These are phyloP conservation scores for Leptinotarsa tumamoca DNA, from an alignment of 2,888 invertebrate genomes.

Conservation along the genomic window DNA sequence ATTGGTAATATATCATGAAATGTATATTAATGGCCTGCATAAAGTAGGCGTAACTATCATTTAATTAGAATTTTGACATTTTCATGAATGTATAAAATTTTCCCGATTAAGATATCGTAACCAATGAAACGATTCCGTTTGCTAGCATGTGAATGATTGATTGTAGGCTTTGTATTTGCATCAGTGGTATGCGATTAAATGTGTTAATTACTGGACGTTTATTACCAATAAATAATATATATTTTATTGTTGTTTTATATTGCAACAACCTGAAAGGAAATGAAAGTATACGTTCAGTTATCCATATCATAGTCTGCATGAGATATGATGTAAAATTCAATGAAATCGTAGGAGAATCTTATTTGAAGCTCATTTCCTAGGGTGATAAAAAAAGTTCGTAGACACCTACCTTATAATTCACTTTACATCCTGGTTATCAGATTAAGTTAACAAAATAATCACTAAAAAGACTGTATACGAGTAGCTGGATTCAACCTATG, in stretches of 20 bases:
- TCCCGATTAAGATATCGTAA: conserved; percentile 40
- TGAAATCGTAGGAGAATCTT: no score
- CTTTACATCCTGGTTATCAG: no score
- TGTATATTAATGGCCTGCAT: conserved; percentile 42
- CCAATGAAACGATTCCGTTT: conserved; percentile 32
- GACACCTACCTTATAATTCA: no score
- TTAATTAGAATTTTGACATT: conserved; percentile 46
- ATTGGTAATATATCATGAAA: conserved; percentile 39
- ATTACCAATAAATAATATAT: conserved; percentile 9
- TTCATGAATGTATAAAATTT: conserved; percentile 41
- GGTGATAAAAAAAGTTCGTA: no score
- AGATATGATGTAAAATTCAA: no score
- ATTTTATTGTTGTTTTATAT: not conserved
- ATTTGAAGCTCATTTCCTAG: no score
- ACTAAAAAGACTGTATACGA: no score
- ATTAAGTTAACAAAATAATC: no score
- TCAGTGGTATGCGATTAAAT: conserved; percentile 30
- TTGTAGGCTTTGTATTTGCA: conserved; percentile 32
- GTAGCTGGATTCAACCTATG: no score
- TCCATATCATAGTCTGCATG: no score
- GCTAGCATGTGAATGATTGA: conserved; percentile 37
- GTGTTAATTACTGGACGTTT: not conserved
- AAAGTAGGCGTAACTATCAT: conserved; percentile 43
- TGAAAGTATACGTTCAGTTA: not conserved
- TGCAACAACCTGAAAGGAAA: not conserved